A percentile compares a stretch with the other conserved stretches of the same genome.
phyloP scores from a whole-genome alignment of 2,113 vertebrate species.

The Collichthys lucidus region DNA sequence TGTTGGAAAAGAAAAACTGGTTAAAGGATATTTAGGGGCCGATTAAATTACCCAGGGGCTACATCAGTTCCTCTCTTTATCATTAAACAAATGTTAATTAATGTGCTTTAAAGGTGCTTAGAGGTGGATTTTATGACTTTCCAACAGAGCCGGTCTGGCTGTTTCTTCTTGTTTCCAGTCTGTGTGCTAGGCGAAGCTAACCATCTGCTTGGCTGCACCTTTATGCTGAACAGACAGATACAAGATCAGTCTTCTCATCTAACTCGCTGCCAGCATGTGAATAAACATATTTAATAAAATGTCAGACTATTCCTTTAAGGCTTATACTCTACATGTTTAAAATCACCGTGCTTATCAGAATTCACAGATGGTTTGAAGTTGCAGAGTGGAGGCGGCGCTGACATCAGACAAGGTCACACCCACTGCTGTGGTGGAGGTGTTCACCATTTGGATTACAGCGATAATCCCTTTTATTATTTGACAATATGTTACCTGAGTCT shows the following conservation, averaged over 20 bases:
- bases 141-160: not conserved
- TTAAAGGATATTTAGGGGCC: no score
- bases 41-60: no score
- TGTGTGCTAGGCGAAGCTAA: constrained; percentile 1
- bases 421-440: constrained; percentile 52
- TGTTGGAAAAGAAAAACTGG: no score
- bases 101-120: not conserved
- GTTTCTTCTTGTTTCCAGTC: not conserved
- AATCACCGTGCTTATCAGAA: constrained; percentile 25
- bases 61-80: no score
- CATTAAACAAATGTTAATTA: not conserved
- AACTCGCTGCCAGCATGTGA: not conserved
- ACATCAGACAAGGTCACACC: constrained; percentile 70
- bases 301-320: constrained; percentile 14
- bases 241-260: not conserved
- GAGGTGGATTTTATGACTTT: not conserved
- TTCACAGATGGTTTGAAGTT: constrained; percentile 18
- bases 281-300: constrained; percentile 7
- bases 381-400: constrained; percentile 12
- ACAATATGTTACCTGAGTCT: constrained; percentile 62
- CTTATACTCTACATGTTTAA: not conserved
- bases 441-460: constrained; percentile 76
- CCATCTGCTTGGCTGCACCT: not conserved
- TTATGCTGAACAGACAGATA: not conserved
- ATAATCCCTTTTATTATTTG: constrained; percentile 80